Evolutionary conservation across 64 coral and sea anemone genomes (phyloP).

Genomic region (Dendronephthya gigantea): DNA sequence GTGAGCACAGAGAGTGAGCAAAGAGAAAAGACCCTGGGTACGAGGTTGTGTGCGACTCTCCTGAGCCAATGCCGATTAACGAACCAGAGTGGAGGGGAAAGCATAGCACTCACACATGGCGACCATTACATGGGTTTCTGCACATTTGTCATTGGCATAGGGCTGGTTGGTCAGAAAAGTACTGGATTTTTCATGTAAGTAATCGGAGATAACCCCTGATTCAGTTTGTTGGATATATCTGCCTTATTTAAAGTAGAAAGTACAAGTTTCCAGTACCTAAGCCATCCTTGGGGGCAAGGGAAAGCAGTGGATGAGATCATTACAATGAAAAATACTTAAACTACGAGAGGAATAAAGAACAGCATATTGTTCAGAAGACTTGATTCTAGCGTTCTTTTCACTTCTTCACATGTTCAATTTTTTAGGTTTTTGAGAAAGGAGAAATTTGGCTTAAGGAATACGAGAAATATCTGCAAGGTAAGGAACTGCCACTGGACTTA

Average conservation of each 20-base stretch:
- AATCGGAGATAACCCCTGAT: no score
- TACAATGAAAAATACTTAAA: no score
- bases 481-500: background rate
- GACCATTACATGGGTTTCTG: background rate
- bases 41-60: background rate
- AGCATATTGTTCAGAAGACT: no score
- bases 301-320: no score
- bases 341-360: no score
- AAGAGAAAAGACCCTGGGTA: conserved; percentile 47
- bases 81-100: background rate
- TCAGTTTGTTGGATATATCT: no score
- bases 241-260: no score
- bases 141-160: background rate
- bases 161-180: background rate
- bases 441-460: background rate
- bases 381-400: no score
- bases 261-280: no score
- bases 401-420: background rate
- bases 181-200: background rate
- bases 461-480: background rate
- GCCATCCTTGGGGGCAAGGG: no score
- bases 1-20: no score
- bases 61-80: background rate
- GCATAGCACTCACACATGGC: background rate
- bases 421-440: background rate